Conservation (phyloP, 2,797 vertebrate species). For the Tokudaia muenninki region DNA sequence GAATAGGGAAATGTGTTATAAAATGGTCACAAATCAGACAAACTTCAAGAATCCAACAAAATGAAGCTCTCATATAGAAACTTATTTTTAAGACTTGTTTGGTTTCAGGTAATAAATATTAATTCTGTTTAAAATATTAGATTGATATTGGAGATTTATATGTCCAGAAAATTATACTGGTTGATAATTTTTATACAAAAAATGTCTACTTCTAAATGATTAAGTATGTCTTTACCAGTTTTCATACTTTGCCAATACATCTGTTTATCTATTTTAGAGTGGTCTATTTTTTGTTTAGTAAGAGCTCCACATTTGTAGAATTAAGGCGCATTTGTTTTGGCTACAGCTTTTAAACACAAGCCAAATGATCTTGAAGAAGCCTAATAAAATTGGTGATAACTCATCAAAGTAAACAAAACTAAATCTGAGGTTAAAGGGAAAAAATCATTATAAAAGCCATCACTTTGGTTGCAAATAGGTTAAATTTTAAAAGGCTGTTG, state of each 20-base stretch:
- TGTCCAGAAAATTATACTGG: background rate
- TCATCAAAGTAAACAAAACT: background rate
- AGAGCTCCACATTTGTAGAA: no score
- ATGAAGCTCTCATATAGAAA: background rate
- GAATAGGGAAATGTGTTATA: background rate
- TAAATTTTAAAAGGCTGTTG: background rate
- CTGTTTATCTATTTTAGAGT: background rate
- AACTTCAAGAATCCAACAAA: background rate
- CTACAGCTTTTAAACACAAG: no score
- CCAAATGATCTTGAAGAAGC: no score
- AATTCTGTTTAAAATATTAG: slow-evolving; percentile 23
- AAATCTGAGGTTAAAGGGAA: background rate
- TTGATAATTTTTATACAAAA: background rate
- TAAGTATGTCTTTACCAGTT: background rate
- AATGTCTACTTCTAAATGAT: background rate
- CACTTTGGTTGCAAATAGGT: background rate
- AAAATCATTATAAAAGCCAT: background rate
- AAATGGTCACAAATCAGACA: background rate
- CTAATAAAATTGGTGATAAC: background rate
- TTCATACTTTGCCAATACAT: background rate
- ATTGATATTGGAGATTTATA: background rate
- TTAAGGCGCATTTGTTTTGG: no score
- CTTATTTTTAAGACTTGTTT: background rate
- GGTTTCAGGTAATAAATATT: background rate
- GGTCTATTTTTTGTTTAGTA: background rate